phyloP scores from a whole-genome alignment of 2,113 vertebrate genomes.

The Lepidothrix coronata region DNA sequence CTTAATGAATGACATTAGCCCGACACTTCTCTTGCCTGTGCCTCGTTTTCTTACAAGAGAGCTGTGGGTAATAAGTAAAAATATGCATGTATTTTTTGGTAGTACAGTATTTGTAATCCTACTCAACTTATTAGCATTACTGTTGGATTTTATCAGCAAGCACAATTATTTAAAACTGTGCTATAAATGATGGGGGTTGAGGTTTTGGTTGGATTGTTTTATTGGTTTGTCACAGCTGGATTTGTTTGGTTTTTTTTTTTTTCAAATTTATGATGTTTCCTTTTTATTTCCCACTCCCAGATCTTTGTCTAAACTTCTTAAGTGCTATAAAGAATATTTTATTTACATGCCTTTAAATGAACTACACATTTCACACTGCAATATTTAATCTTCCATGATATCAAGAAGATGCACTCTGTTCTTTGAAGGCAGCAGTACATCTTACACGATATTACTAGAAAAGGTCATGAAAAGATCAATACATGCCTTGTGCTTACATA shows the following conservation, averaged over 20 bases:
- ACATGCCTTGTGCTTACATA: conserved; percentile 22
- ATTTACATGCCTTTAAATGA: background rate
- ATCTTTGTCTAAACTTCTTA: background rate
- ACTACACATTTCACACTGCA: background rate
- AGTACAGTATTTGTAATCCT: background rate
- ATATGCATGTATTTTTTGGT: rapidly evolving
- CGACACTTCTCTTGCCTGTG: background rate
- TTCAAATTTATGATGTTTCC: background rate
- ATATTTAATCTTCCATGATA: conserved; percentile 4
- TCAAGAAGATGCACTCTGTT: background rate
- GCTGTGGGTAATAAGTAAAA: background rate
- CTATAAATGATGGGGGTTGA: background rate
- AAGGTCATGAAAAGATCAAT: conserved; percentile 61
- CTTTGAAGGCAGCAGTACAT: conserved; percentile 13
- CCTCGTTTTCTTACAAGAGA: background rate
- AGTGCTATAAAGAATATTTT: background rate
- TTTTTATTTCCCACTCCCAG: background rate
- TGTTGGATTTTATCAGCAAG: background rate
- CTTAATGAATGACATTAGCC: background rate
- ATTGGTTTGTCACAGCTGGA: background rate
- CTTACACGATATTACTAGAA: conserved; percentile 30
- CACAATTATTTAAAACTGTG: background rate
- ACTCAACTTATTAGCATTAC: background rate
- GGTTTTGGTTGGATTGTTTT: background rate
- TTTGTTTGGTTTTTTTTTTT: rapidly evolving